Evolutionary conservation across 2,113 vertebrate species (phyloP).

Genomic region (Urocolius indicus): DNA sequence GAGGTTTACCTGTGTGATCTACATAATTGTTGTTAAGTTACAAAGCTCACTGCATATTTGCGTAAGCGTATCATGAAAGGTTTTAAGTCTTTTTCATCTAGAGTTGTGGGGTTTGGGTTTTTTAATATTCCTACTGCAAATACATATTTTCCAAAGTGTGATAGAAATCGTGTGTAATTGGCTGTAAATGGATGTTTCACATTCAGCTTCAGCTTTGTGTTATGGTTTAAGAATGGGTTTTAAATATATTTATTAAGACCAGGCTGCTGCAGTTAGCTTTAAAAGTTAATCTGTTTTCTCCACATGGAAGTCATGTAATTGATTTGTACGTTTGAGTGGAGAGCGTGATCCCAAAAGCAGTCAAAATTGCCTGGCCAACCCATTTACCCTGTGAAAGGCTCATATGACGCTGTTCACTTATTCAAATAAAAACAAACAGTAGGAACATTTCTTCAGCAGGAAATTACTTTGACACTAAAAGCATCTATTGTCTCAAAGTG

Average conservation of each 20-base stretch:
- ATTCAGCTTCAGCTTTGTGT: neutral
- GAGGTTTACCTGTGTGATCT: neutral
- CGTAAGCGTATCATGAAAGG: neutral
- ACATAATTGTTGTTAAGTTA: neutral
- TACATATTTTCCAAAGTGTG: neutral
- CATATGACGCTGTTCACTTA: neutral
- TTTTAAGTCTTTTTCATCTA: neutral
- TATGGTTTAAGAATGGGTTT: neutral
- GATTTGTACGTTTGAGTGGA: neutral
- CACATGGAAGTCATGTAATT: slow-evolving; percentile 13
- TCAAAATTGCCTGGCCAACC: neutral
- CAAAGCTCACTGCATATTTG: neutral
- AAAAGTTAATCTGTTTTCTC: slow-evolving; percentile 28
- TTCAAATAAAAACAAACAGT: slow-evolving; percentile 5
- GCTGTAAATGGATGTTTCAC: neutral
- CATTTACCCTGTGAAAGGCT: neutral
- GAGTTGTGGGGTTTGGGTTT: neutral
- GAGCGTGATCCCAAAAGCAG: neutral
- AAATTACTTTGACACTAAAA: slow-evolving; percentile 10
- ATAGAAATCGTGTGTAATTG: neutral
- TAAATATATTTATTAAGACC: slow-evolving; percentile 12
- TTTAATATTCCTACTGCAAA: neutral
- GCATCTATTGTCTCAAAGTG: neutral
- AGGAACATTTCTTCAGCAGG: slow-evolving; percentile 27
- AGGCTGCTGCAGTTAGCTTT: neutral